phyloP scores from a whole-genome alignment of 2,888 invertebrate species.

The Aphodius granarius region DNA sequence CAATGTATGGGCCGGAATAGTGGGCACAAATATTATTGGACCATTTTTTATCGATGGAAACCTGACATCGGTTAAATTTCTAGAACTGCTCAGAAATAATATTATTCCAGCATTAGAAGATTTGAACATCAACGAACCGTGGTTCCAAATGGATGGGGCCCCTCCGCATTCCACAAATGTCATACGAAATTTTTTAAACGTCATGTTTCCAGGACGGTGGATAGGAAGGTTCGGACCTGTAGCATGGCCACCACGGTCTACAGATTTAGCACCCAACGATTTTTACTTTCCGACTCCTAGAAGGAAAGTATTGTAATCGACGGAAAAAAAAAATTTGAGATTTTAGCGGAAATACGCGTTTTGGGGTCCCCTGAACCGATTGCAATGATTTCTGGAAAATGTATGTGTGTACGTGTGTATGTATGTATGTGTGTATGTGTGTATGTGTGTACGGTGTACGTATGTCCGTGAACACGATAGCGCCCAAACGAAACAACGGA shows the following conservation, averaged over 20 bases:
- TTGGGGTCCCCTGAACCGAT: too few relatives aligned
- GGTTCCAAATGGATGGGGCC: not conserved
- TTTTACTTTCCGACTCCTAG: too few relatives aligned
- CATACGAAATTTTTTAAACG: not conserved
- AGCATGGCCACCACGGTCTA: not conserved
- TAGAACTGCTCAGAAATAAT: not conserved
- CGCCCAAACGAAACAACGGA: too few relatives aligned
- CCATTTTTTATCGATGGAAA: not conserved
- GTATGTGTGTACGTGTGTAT: too few relatives aligned
- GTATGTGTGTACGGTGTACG: too few relatives aligned
- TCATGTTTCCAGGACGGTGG: not conserved
- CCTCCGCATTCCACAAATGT: not conserved
- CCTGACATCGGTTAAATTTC: not conserved
- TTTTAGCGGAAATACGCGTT: too few relatives aligned
- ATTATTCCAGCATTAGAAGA: not conserved
- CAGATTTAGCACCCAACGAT: not conserved
- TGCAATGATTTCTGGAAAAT: too few relatives aligned
- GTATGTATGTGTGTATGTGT: too few relatives aligned
- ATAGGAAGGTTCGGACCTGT: not conserved
- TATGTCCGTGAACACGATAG: too few relatives aligned
- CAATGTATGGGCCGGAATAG: not conserved
- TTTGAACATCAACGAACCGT: not conserved
- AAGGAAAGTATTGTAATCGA: too few relatives aligned
- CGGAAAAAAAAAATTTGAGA: too few relatives aligned
- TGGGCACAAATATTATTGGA: not conserved